These are phyloP conservation scores for Cheumatopsyche charites DNA, from an alignment of 1,140 invertebrate genomes.

Conservation along the genomic window DNA sequence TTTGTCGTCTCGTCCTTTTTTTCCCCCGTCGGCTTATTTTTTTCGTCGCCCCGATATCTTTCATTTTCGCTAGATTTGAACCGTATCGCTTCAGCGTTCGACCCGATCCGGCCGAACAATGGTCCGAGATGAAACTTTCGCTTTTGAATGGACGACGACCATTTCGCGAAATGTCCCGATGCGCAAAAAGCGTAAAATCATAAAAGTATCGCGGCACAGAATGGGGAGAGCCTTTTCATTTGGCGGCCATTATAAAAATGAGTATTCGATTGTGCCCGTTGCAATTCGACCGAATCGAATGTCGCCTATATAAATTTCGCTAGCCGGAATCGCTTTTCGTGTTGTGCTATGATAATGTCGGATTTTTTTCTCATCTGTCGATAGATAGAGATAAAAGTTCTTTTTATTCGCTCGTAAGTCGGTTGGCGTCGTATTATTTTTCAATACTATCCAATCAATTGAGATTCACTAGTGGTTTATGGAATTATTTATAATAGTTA, in stretches of 20 bases:
- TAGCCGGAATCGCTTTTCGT: no score
- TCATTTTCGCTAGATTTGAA: constrained; percentile 20
- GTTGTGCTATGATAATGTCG: no score
- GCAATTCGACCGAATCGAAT: background rate
- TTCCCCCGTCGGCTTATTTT: background rate
- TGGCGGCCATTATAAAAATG: background rate
- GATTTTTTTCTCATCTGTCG: no score
- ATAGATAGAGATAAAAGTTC: no score
- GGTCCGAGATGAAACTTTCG: constrained; percentile 5
- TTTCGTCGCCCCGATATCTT: background rate
- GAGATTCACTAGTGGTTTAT: no score
- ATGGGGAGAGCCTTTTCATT: background rate
- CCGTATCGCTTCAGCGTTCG: constrained; percentile 5
- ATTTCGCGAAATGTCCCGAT: no score
- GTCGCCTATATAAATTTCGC: background rate
- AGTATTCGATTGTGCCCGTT: background rate
- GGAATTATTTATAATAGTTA: no score
- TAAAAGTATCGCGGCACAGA: background rate
- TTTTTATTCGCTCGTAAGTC: no score
- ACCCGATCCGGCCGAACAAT: background rate
- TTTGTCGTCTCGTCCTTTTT: background rate
- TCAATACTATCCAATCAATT: no score
- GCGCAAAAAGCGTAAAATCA: no score
- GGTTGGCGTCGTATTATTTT: no score
- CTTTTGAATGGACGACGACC: background rate